Percentiles rank a stretch among this genome's conserved stretches.
These are phyloP conservation scores for Scaptomyza cyrtandrae DNA, from an alignment of 2,888 invertebrate genomes.

Conservation along the genomic window DNA sequence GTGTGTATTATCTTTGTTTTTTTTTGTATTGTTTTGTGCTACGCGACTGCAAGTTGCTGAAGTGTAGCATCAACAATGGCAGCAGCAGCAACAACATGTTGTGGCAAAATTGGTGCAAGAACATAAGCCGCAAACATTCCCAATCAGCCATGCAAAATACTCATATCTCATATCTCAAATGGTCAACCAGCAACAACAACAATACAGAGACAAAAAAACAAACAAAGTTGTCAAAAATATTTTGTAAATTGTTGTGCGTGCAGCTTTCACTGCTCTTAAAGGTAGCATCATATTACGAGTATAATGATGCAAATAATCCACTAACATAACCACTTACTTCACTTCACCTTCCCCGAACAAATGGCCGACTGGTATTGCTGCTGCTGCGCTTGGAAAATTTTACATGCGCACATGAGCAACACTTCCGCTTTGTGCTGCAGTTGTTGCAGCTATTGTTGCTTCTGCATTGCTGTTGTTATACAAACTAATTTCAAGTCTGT, in stretches of 20 bases:
- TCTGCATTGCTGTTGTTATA: constrained; percentile 13
- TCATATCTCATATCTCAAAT: constrained; percentile 50
- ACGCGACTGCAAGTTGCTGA: constrained; percentile 61
- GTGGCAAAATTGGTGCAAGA: constrained; percentile 49
- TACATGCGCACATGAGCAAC: constrained; percentile 50
- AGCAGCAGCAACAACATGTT: constrained; percentile 30
- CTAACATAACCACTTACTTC: constrained; percentile 1
- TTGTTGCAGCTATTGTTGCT: constrained; percentile 13
- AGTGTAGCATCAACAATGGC: constrained; percentile 59
- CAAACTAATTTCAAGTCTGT: constrained; percentile 8
- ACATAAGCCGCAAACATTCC: constrained; percentile 21
- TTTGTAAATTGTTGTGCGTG: constrained; percentile 9
- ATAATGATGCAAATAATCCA: constrained; percentile 54
- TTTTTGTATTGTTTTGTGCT: constrained; percentile 63
- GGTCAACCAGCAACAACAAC: constrained; percentile 34
- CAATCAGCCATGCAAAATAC: constrained; percentile 62
- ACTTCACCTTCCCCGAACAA: not conserved
- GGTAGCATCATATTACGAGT: constrained; percentile 14
- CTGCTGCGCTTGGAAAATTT: constrained; percentile 65
- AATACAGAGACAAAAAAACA: not conserved
- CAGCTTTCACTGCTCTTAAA: constrained; percentile 36
- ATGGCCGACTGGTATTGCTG: constrained; percentile 37
- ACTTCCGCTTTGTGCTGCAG: constrained; percentile 59
- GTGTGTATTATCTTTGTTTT: constrained; percentile 23
- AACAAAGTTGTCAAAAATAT: constrained; percentile 45